Evolutionary conservation across 2,113 vertebrate genomes (phyloP), one percentile per base, ranked within the genome.

Genomic region (Junco hyemalis): DNA sequence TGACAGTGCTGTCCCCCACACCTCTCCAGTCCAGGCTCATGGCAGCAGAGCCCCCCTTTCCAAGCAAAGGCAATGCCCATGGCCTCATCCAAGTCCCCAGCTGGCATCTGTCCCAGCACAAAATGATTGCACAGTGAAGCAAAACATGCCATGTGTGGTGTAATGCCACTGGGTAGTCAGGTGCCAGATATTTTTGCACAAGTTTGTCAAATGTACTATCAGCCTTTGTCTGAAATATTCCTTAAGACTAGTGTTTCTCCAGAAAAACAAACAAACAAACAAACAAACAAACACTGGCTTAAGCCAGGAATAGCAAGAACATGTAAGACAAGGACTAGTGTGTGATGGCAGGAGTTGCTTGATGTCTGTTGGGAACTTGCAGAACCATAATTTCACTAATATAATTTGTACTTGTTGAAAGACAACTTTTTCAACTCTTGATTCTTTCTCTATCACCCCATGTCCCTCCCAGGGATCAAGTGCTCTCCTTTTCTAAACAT

Each of bases 31-130:
- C 54, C 18, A 42, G 24, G 57, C 38, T 28, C 17, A 36, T 0
- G 0, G 53, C 51, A 77, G 51, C 79, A 78, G 59, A 86, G 25
- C 68, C 26, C 31, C 68, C 24, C 9, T 26, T 77, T 66, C 38
- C 31, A n/a, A 54, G 56, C 0, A 0, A 57, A 36, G 53, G 40
- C 1, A 0, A 7, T 13, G 2, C 63, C 51, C 23, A 3, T 18
- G 33, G 61, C 63, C 18, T 83, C 33, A 33, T 59, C 29, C 0
- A 1, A 78, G 53, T 38, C n/a, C 50, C 70, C 60, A 53, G 7
- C 4, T 86, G 85, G 72, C 56, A 0, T 78, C 56, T 88, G 35
- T 81, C 76, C 69, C 28, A 25, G 12, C 44, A 78, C 36, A 74
- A 48, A 86, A 45, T 13, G 44, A 81, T 78, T 86, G 81, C 74